Percentiles rank a stretch among this genome's conserved stretches.
Conservation (phyloP, 2,888 invertebrate species). For the Lochmaea crataegi region DNA sequence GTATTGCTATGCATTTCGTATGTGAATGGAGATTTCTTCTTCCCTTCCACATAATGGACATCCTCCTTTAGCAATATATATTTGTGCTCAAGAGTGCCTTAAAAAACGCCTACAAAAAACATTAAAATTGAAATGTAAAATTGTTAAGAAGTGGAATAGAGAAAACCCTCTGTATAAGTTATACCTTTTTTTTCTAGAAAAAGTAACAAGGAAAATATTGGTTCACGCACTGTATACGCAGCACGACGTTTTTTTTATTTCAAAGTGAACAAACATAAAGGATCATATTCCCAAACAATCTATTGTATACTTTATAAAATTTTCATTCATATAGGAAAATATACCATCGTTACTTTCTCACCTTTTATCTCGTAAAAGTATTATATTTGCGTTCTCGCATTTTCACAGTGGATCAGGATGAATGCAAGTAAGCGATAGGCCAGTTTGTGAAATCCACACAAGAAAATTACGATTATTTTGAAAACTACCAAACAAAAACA, state of each 20-base stretch:
- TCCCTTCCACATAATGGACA: too few relatives aligned
- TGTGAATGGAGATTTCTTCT: too few relatives aligned
- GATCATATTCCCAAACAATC: conserved; percentile 7
- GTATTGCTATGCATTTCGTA: too few relatives aligned
- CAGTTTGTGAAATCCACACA: background rate
- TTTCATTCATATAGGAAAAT: background rate
- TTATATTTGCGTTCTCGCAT: background rate
- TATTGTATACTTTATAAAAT: conserved; percentile 11
- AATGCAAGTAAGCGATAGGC: background rate
- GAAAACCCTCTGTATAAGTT: background rate
- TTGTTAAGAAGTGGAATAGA: too few relatives aligned
- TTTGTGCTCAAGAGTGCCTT: too few relatives aligned
- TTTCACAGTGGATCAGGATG: background rate
- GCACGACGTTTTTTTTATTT: background rate
- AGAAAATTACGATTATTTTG: background rate
- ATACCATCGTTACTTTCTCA: conserved; percentile 5
- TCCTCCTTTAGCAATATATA: too few relatives aligned
- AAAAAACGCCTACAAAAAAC: too few relatives aligned
- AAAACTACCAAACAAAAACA: too few relatives aligned
- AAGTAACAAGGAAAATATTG: background rate
- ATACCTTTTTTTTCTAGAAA: background rate
- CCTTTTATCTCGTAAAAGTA: conserved; percentile 11
- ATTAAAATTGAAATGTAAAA: too few relatives aligned
- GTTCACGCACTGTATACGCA: background rate
- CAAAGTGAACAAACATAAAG: background rate